Evolutionary conservation across 2,797 vertebrate species (phyloP).

Genomic region (Halcyon badia): DNA sequence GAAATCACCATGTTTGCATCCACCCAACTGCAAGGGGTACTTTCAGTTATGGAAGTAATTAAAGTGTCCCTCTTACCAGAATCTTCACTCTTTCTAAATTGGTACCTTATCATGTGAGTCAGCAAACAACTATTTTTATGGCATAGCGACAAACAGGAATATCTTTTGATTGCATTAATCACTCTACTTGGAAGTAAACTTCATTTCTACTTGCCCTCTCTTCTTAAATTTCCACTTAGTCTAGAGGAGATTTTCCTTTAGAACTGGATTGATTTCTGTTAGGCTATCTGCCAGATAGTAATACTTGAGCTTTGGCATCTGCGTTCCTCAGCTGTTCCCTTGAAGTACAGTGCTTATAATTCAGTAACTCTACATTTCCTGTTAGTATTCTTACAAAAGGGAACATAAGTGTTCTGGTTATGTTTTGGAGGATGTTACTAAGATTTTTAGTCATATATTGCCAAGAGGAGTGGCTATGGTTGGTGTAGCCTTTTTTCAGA

Average conservation of each 20-base stretch:
- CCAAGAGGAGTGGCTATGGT: not conserved
- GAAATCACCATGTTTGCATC: not conserved
- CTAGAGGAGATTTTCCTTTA: not conserved
- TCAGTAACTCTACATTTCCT: conserved; percentile 20
- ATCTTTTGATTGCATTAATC: not conserved
- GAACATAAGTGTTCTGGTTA: not conserved
- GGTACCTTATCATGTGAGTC: not conserved
- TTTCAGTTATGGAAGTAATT: not conserved
- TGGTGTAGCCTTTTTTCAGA: not conserved
- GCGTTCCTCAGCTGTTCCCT: not conserved
- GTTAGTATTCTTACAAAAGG: not conserved
- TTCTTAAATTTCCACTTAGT: not conserved
- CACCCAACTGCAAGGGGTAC: not conserved
- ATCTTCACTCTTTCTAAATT: not conserved
- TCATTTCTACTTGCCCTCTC: not conserved
- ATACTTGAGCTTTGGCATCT: not conserved
- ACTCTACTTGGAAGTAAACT: not conserved
- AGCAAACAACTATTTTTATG: not conserved
- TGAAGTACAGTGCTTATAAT: not conserved
- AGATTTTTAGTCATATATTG: not conserved
- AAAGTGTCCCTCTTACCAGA: not conserved
- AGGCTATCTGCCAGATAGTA: not conserved
- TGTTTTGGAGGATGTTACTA: not conserved
- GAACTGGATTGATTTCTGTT: not conserved
- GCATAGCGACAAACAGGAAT: not conserved